Conservation (phyloP, 2,888 invertebrate species). For the Pterostichus madidus region DNA sequence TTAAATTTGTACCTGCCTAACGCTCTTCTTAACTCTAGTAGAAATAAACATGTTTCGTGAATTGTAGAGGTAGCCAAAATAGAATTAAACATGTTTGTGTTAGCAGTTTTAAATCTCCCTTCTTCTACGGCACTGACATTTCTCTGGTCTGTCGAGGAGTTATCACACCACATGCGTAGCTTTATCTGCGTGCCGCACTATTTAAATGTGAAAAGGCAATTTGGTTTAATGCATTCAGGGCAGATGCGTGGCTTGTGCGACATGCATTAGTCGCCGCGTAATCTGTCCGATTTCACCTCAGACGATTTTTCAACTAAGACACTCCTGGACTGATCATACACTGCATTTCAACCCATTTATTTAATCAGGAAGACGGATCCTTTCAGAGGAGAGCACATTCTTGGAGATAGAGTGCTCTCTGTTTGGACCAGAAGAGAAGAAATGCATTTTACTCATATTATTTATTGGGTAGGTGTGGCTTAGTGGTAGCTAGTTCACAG, state of each 20-base stretch:
- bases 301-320: conserved; percentile 21
- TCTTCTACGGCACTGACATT: too few relatives aligned
- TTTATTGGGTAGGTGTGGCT: too few relatives aligned
- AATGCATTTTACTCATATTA: not conserved
- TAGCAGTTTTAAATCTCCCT: too few relatives aligned
- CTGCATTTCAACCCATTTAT: conserved; percentile 44
- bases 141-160: too few relatives aligned
- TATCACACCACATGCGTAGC: conserved; percentile 2
- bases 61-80: too few relatives aligned
- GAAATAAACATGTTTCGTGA: too few relatives aligned
- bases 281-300: conserved; percentile 12
- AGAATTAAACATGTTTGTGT: too few relatives aligned
- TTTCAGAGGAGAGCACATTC: conserved; percentile 12
- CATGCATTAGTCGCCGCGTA: conserved; percentile 29
- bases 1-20: too few relatives aligned
- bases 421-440: not conserved
- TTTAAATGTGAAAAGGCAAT: conserved; percentile 61
- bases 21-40: too few relatives aligned
- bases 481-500: too few relatives aligned
- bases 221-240: conserved; percentile 60
- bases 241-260: conserved; percentile 47
- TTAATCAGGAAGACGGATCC: conserved; percentile 38
- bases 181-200: conserved; percentile 25
- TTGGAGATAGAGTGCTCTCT: not conserved
- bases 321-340: conserved; percentile 22